phyloP scores from a whole-genome alignment of 2,888 invertebrate species.

The Apotomis turbidana region DNA sequence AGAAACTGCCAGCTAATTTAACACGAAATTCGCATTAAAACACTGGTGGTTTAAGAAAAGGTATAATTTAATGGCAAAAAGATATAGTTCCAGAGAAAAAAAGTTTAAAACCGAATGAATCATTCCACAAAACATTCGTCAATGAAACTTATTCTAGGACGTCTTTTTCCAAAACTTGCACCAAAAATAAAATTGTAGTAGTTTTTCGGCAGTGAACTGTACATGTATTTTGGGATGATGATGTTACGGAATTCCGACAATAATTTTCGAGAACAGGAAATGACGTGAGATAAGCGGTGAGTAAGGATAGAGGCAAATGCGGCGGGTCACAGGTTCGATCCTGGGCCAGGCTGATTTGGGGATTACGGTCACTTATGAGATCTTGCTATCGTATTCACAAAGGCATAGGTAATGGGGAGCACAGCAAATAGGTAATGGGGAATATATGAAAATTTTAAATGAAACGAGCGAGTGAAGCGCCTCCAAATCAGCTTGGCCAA shows the following conservation, averaged over 20 bases:
- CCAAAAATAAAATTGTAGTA: neutral
- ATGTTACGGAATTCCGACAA: conserved; percentile 52
- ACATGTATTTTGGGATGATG: conserved; percentile 45
- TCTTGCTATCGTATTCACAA: too few relatives aligned
- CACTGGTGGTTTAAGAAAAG: too few relatives aligned
- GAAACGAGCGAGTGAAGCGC: too few relatives aligned
- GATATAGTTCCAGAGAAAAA: too few relatives aligned
- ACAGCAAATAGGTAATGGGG: too few relatives aligned
- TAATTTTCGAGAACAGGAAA: conserved; percentile 54
- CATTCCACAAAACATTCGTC: neutral
- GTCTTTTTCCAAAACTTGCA: neutral
- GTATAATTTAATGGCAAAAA: too few relatives aligned
- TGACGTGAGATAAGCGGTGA: conserved; percentile 40
- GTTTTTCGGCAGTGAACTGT: conserved; percentile 32
- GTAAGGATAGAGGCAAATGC: conserved; percentile 29
- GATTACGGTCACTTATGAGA: conserved; percentile 15
- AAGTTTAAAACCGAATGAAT: too few relatives aligned
- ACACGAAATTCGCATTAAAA: too few relatives aligned
- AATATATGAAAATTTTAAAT: too few relatives aligned
- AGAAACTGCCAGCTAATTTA: too few relatives aligned
- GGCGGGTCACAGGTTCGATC: conserved; percentile 34
- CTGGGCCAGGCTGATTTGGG: conserved; percentile 7
- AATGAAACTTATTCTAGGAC: neutral
- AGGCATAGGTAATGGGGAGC: too few relatives aligned
- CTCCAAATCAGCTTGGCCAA: too few relatives aligned